Evolutionary conservation across 2,113 vertebrate genomes (phyloP).

Genomic region (Misgurnus mizolepis): DNA sequence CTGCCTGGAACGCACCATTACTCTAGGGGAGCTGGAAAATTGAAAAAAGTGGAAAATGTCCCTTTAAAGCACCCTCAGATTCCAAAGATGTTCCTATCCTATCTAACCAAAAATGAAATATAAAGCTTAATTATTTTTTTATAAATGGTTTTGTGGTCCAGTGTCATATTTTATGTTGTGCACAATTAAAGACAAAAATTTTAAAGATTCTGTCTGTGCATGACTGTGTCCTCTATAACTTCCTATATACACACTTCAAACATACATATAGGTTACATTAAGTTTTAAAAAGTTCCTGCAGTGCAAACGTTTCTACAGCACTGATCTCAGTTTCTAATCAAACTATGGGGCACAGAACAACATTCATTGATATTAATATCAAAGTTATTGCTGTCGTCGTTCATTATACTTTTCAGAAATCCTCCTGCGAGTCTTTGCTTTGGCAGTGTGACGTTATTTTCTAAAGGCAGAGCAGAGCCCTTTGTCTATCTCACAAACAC

Average conservation of each 20-base stretch:
- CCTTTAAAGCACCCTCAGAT: too few species aligned
- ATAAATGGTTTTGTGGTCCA: too few species aligned
- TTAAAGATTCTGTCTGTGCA: neutral
- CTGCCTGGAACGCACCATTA: too few species aligned
- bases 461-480: constrained; percentile 66
- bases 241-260: constrained; percentile 19
- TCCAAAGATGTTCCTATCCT: too few species aligned
- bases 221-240: neutral
- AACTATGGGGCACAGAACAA: constrained; percentile 30
- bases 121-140: too few species aligned
- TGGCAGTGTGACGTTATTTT: constrained; percentile 52
- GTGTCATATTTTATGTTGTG: too few species aligned
- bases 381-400: constrained; percentile 15
- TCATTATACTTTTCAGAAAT: constrained; percentile 5
- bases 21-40: too few species aligned
- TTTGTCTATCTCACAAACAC: constrained; percentile 56
- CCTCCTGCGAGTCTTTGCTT: constrained; percentile 11
- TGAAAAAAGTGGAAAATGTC: too few species aligned
- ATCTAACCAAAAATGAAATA: too few species aligned
- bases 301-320: constrained; percentile 6
- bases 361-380: neutral
- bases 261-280: neutral
- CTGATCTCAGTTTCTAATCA: constrained; percentile 29
- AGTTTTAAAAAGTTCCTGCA: neutral
- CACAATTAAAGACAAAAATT: neutral